Conservation (phyloP, 1,140 invertebrate genomes). For the Ips nitidus region DNA sequence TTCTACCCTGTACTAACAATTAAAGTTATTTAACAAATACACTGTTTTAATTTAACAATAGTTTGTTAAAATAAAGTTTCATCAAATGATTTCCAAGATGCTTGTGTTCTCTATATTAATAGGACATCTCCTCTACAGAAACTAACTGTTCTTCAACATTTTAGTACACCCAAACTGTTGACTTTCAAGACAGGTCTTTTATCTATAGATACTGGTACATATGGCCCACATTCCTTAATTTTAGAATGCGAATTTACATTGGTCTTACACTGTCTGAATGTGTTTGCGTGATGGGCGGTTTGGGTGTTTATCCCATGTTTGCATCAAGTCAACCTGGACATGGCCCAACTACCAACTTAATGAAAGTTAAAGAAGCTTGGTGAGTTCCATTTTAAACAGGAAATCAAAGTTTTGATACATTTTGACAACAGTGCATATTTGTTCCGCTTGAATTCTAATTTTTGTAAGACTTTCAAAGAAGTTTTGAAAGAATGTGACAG, state of each 20-base stretch:
- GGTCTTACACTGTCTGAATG: constrained; percentile 89
- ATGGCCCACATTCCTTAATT: constrained; percentile 82
- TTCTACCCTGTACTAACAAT: not conserved
- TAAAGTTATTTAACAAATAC: not conserved
- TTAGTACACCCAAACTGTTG: constrained; percentile 71
- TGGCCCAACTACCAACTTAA: constrained; percentile 72
- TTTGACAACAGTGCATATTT: not conserved
- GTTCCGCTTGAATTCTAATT: no score
- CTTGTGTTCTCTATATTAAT: no score
- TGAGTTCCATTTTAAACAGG: constrained; percentile 17
- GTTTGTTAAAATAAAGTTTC: not conserved
- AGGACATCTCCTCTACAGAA: not conserved
- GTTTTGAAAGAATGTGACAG: no score
- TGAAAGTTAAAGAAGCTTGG: constrained; percentile 58
- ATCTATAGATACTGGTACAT: constrained; percentile 82
- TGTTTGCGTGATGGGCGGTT: constrained; percentile 85
- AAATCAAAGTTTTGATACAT: not conserved
- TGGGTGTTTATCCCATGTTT: constrained; percentile 84
- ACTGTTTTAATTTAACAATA: not conserved
- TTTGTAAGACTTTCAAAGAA: no score
- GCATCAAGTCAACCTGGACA: constrained; percentile 72
- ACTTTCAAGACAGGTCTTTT: constrained; percentile 68
- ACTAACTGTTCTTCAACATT: constrained; percentile 39
- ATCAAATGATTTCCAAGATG: no score
- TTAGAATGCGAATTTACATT: constrained; percentile 86